Base-by-base conservation (phyloP, 1,140 invertebrate genomes). In the Caerostris extrusa region DNA sequence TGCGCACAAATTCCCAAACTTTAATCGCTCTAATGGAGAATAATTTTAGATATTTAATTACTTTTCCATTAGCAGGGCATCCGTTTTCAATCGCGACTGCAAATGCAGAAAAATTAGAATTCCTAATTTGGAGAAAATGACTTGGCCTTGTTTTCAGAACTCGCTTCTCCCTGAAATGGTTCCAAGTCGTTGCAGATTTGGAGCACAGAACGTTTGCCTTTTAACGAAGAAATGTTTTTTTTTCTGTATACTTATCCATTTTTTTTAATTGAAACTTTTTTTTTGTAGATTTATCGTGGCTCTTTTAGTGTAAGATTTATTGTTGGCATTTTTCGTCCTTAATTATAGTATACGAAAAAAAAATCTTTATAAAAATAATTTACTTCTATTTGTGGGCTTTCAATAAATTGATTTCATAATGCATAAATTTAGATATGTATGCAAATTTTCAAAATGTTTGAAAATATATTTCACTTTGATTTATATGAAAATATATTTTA, bases 21-120 rank as follows among this genome's bases (percentile, higher is more conserved):
- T 83, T 83, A 83, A 83, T 83, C 82, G 19, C 3, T n/a, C 82
- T 83, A 83, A 83, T 83, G 82, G 82, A 83, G 82, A 83, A 57
- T 83, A 10, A 58, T 83, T 58, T 56, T 17, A 58, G 82, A 56
- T 56, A 83, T 83, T 83, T 83, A 83, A 83, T 83, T 83, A 83
- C 82, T 56, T 58, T 58, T 83, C 56, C 82, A 83, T 83, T 58
- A 56, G 82, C 82, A 7, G 2, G 7, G 56, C 82, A 57, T 83
- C 56, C 82, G 82, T 83, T 58, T 56, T 56, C 55, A n/a, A n/a
- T 83, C 82, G 82, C 10, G 71, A 7, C 50, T 50, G 34, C 19
- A 50, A 77, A 77, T 50, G 71, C 34, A 34, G 71, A 50, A 77
- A 77, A 77, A 77, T 77, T 53, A 53, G 71, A 77, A 53, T 77